A percentile compares a stretch with the other conserved stretches of the same genome.
phyloP scores from a whole-genome alignment of 2,113 vertebrate species.

The Bos indicus region DNA sequence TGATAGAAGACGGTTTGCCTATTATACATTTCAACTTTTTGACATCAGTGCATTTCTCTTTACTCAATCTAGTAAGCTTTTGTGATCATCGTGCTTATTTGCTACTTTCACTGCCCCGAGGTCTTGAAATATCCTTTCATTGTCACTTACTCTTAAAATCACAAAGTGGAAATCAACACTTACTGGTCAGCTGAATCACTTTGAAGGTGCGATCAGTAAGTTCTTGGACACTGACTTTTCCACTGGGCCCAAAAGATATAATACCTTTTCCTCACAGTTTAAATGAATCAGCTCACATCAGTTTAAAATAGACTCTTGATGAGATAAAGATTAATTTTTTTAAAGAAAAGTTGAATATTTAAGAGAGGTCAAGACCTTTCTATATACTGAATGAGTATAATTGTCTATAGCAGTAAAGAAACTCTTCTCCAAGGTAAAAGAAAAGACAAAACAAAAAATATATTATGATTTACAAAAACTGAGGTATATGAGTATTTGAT shows the following conservation, averaged over 20 bases:
- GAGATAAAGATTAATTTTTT: not conserved
- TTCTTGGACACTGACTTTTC: not conserved
- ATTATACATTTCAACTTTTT: not conserved
- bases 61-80: not conserved
- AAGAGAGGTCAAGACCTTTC: not conserved
- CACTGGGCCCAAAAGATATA: not conserved
- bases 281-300: not conserved
- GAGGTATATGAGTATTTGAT: not conserved
- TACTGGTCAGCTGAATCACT: not conserved
- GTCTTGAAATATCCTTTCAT: not conserved
- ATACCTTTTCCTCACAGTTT: not conserved
- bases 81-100: not conserved
- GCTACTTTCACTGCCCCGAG: not conserved
- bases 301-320: not conserved
- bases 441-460: not conserved
- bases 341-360: not conserved
- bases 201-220: not conserved
- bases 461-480: not conserved
- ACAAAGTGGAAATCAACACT: not conserved
- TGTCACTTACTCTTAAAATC: not conserved
- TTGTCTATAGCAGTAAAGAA: not conserved
- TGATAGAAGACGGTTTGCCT: not conserved
- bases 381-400: not conserved
- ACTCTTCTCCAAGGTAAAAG: not conserved
- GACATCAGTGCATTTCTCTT: not conserved